Conservation (phyloP, 2,888 invertebrate genomes). For the Spisula solida region DNA sequence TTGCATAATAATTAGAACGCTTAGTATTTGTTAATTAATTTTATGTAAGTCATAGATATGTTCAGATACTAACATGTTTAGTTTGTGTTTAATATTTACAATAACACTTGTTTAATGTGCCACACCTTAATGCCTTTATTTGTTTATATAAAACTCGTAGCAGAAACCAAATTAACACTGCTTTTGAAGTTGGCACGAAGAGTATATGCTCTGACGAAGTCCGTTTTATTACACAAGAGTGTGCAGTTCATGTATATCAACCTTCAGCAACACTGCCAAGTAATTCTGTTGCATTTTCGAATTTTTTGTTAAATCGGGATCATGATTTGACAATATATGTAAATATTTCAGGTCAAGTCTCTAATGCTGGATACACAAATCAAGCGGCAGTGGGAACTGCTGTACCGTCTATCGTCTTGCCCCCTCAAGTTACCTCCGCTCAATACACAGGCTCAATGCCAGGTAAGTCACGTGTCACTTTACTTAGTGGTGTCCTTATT, state of each 20-base stretch:
- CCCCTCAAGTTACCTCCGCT: slow-evolving; percentile 70
- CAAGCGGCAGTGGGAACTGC: slow-evolving; percentile 60
- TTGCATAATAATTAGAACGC: slow-evolving; percentile 19
- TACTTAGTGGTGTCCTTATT: neutral
- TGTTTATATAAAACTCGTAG: neutral
- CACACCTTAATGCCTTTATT: neutral
- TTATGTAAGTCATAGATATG: neutral
- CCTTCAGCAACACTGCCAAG: no score
- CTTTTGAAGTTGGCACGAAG: neutral
- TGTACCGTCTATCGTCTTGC: slow-evolving; percentile 68
- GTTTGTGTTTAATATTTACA: slow-evolving; percentile 17
- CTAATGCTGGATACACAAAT: slow-evolving; percentile 62
- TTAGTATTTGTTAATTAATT: slow-evolving; percentile 18
- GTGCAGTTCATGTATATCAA: no score
- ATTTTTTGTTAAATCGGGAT: neutral
- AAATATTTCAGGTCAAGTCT: slow-evolving; percentile 62
- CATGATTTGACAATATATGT: neutral
- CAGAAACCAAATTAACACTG: neutral
- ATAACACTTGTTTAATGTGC: neutral
- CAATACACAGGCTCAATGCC: slow-evolving; percentile 68
- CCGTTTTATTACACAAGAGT: neutral
- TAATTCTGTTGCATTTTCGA: neutral
- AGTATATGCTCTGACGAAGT: neutral
- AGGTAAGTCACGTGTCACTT: slow-evolving; percentile 32
- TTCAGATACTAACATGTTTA: slow-evolving; percentile 8